Conservation (phyloP, 2,888 invertebrate species). For the Spilosoma lubricipeda region DNA sequence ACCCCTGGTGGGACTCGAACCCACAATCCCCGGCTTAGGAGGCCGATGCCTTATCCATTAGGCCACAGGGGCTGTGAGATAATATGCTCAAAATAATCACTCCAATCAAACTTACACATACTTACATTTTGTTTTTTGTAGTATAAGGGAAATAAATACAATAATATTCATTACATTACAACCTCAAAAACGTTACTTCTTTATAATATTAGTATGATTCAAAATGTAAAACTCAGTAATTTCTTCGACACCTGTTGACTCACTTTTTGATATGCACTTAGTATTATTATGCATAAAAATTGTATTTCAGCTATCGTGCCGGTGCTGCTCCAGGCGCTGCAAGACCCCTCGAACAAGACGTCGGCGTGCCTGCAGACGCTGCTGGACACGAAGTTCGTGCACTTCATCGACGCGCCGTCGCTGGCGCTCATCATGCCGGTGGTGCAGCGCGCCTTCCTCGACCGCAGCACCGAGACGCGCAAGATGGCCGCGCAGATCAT, state of each 20-base stretch:
- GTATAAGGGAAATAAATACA: too few relatives aligned
- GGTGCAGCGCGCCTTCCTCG: conserved; percentile 98
- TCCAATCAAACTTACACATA: too few relatives aligned
- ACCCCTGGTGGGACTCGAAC: conserved; percentile 92
- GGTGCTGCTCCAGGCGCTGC: conserved; percentile 94
- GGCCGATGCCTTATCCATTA: conserved; percentile 92
- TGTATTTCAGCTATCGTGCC: conserved; percentile 91
- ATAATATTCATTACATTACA: too few relatives aligned
- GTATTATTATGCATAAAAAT: not conserved
- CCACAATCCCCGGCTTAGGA: conserved; percentile 92
- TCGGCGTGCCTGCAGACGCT: conserved; percentile 96
- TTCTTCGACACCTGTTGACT: too few relatives aligned
- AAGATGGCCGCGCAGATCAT: conserved; percentile 99
- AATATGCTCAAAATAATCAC: not conserved
- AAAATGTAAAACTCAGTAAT: too few relatives aligned
- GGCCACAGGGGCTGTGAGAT: conserved; percentile 89
- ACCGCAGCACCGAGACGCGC: conserved; percentile 98
- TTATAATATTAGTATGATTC: too few relatives aligned
- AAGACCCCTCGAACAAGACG: conserved; percentile 98
- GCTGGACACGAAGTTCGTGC: conserved; percentile 98
- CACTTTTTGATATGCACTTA: not conserved
- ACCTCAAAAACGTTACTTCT: too few relatives aligned
- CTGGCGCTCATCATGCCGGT: conserved; percentile 99
- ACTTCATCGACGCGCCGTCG: conserved; percentile 99
- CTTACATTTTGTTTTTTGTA: too few relatives aligned